Evolutionary conservation across 2,888 invertebrate species (phyloP).

Genomic region (Agrenia bidenticulata): DNA sequence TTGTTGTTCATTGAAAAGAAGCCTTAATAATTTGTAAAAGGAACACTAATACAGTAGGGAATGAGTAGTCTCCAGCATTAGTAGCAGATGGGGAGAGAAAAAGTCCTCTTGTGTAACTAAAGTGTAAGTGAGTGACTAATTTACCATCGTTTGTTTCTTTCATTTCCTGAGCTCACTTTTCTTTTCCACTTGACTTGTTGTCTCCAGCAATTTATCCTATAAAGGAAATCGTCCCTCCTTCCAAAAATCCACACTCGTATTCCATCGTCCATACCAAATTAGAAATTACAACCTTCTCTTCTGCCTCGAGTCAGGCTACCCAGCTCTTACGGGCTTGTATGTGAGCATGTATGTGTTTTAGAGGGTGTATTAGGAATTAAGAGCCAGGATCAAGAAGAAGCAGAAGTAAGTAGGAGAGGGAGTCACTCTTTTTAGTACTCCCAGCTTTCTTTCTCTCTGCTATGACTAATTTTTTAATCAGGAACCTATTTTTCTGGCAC

Average conservation of each 20-base stretch:
- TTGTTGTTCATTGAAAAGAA: constrained; percentile 42
- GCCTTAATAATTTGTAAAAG: constrained; percentile 39
- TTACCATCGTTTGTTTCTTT: constrained; percentile 53
- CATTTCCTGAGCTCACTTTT: constrained; percentile 52
- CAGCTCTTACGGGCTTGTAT: too few species aligned
- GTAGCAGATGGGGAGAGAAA: constrained; percentile 7
- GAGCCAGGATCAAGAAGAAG: too few species aligned
- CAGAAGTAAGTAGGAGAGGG: neutral
- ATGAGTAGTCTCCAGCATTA: neutral
- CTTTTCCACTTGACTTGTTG: constrained; percentile 33
- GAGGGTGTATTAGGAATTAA: too few species aligned
- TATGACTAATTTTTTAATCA: constrained; percentile 54
- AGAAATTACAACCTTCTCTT: too few species aligned
- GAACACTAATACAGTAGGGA: constrained; percentile 4
- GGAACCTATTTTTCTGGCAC: constrained; percentile 54
- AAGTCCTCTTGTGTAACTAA: constrained; percentile 34
- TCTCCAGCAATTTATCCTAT: too few species aligned
- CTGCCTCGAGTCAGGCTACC: too few species aligned
- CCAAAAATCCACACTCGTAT: too few species aligned
- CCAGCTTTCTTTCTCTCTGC: constrained; percentile 25
- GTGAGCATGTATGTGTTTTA: too few species aligned
- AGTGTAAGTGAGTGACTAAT: constrained; percentile 52
- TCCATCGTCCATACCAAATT: too few species aligned
- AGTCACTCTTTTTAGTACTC: neutral
- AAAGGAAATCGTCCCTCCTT: too few species aligned